Evolutionary conservation across 2,113 vertebrate species (phyloP), one percentile per base, ranked within the genome.

Genomic region (Propithecus coquereli): DNA sequence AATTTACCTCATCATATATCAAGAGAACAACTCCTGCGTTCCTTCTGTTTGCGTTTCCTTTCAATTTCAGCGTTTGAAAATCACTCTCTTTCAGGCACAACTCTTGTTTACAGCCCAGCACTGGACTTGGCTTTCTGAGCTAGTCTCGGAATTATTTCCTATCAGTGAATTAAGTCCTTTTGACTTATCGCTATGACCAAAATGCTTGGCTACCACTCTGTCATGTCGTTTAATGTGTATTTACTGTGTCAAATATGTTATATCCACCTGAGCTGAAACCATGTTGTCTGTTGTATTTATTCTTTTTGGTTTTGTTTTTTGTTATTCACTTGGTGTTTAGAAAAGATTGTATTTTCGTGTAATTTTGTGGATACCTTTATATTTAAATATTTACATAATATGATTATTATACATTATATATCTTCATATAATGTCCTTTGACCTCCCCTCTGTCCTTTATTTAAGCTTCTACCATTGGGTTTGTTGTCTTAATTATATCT

Each of bases 1-100:
- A 47, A 25, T 71, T 47, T 25, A 12, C 16, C 52, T 34, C 32
- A 3, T 32, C 32, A 0, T n/a, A 0, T 8, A 16, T 8, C 13
- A 16, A 17, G 57, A 80, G 13, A 50, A 27, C 34, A 20, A 2
- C 0, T 4, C n/a, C 32, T 20, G 40, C 50, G 32, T 91, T 32
- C 54, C 5, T 8, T 37, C 40, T 65, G 22, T n/a, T 57, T 40
- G 8, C 11, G 0, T 5, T 66, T 8, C 8, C 50, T 70, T 47
- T n/a, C 5, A 8, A 3, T 27, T 70, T 50, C 25, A 27, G 16
- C 37, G 13, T 65, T 63, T 14, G 12, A 6, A 14, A 47, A 3
- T 71, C 50, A 0, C 70, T 11, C 14, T 20, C 59, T 65, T 65
- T 50, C 8, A 11, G 61, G 27, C 20, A 1, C 13, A 6, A 22